These are phyloP conservation scores for Sipha maydis DNA, from an alignment of 2,888 invertebrate species.

Conservation along the genomic window DNA sequence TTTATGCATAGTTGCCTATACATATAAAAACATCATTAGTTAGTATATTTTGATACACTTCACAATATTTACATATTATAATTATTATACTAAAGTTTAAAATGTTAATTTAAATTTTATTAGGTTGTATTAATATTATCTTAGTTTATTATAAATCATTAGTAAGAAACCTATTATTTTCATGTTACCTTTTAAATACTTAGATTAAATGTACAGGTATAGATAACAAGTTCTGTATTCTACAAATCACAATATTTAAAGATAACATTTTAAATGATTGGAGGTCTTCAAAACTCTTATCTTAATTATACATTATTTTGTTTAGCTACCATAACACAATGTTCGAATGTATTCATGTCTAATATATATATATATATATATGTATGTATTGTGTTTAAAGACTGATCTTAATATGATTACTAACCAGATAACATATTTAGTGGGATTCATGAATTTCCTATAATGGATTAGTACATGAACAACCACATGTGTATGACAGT, in stretches of 20 bases:
- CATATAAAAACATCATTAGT: background rate
- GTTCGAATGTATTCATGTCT: background rate
- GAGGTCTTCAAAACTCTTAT: slow-evolving; percentile 42
- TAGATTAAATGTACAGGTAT: slow-evolving; percentile 2
- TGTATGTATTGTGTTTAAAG: background rate
- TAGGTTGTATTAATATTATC: background rate
- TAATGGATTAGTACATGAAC: slow-evolving; percentile 3
- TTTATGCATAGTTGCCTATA: background rate
- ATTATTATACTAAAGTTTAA: background rate
- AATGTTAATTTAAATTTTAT: background rate
- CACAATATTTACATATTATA: background rate
- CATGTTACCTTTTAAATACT: background rate
- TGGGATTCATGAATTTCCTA: background rate
- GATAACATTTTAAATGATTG: slow-evolving; percentile 27
- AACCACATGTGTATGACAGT: background rate
- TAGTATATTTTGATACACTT: background rate
- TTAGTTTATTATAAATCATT: background rate
- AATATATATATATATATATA: background rate
- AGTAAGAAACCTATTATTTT: background rate
- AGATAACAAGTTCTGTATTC: slow-evolving; percentile 26
- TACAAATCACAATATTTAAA: slow-evolving; percentile 22
- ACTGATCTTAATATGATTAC: slow-evolving; percentile 22
- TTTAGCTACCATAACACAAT: background rate
- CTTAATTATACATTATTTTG: slow-evolving; percentile 40
- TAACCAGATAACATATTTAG: slow-evolving; percentile 5